Base-by-base conservation (phyloP, 2,888 invertebrate genomes). In the Dermolepida albohirtum region DNA sequence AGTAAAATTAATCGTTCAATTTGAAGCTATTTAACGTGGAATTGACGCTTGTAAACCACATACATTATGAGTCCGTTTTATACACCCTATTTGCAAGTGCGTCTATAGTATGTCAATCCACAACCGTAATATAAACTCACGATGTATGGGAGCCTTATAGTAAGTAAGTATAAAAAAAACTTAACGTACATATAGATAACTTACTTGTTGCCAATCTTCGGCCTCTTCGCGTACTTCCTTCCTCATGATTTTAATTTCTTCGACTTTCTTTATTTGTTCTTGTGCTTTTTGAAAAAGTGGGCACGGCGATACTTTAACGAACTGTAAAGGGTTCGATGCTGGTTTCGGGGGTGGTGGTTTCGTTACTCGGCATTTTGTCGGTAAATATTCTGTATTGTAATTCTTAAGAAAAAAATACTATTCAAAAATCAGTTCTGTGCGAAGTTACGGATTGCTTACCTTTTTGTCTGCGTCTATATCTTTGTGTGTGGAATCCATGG, bases 161-260 rank as follows among this genome's bases (percentile, higher is more conserved):
- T 41, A 62, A 51, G 14, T 52, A 43, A 49, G 55, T 39, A 41
- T 64, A 62, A 63, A 64, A 54, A 47, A 47, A 62, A 39, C 57
- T 51, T 55, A 66, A 59, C 50, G 50, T 59, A 69, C 70, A 64
- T 69, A 62, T 54, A 68, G 64, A 55, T 16, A 75, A 83, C 90
- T 89, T 84, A 95, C 95, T 87, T 92, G 92, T 85, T 95, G 95
- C 95, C 95, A 95, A 81, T 95, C 95, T 84, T 95, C 95, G 73
- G 92, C 92, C 76, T 94, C 91, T 81, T 94, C 94, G 76, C 92
- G 89, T 69, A 90, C 87, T 70, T 92, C 90, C 77, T 93, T 92
- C 79, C 93, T 92, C 64, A 91, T 89, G 77, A 92, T 90, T 83
- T 94, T 94, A 67, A 94, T 92, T 82, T 94, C 92, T 82, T 95